Base-by-base conservation (phyloP, 2,888 invertebrate species). In the Blastobasis adustella region DNA sequence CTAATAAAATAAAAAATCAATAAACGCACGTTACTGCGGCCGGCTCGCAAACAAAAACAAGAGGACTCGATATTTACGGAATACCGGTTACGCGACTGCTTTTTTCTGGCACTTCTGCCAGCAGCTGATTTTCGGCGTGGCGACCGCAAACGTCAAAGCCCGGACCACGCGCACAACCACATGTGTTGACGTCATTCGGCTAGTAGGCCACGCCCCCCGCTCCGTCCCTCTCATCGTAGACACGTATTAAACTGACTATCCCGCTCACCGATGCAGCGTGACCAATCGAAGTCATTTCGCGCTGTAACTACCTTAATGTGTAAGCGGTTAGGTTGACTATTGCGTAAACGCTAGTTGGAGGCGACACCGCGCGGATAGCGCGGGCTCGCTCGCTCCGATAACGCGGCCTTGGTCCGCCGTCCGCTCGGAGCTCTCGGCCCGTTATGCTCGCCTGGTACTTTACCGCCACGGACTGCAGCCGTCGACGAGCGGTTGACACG, bases 401-500 rank as follows among this genome's bases (percentile, higher is more conserved):
- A 57, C 51, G 56, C 62, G 62, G 62, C 77, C 71, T 69, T 73
- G 60, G 61, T 70, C 67, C 53, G 62, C 58, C 58, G 53, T 53
- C 57, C 60, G 55, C 60, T 59, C 63, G 56, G 66, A 71, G 60
- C 73, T 72, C 75, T 67, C 59, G 55, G 55, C 52, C 49, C 43
- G 57, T 63, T 75, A 77, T 88, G 86, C 55, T 70, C 70, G 73
- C 86, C 87, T 88, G 79, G 87, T 88, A 78, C 64, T 87, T 88
- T 87, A 80, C 87, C 88, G 88, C 88, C 86, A 85, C 83, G 76
- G 74, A 84, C 73, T 86, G 86, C 85, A 86, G 82, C 82, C 82
- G 78, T 71, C 77, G 83, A 82, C 79, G 83, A 82, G 73, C 70
- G 76, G 68, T 76, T 85, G 85, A 85, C 83, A 79, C 77, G 82